Conservation (phyloP, 2,797 vertebrate species). For the Phylloscopus collybita region DNA sequence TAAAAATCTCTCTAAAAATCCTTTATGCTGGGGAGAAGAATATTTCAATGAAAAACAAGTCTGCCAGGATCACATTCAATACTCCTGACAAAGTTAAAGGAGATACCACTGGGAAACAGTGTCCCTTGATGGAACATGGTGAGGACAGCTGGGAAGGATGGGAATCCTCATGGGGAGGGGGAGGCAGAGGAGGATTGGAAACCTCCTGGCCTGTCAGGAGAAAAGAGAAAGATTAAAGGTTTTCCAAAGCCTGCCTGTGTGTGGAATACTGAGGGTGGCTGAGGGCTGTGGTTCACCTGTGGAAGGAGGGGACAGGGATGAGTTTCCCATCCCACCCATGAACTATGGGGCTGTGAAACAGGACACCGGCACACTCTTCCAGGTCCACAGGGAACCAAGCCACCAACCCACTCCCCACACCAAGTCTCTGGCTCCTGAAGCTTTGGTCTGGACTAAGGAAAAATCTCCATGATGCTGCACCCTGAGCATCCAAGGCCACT, state of each 20-base stretch:
- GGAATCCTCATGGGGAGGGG: not conserved
- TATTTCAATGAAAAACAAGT: not conserved
- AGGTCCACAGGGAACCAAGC: not conserved
- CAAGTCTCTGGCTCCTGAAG: not conserved
- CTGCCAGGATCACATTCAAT: not conserved
- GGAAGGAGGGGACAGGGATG: not conserved
- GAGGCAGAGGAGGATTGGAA: not conserved
- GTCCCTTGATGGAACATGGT: not conserved
- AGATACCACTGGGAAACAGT: not conserved
- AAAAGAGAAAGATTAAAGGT: not conserved
- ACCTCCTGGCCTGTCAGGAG: not conserved
- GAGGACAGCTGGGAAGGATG: not conserved
- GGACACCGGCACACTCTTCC: not conserved
- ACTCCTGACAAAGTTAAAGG: not conserved
- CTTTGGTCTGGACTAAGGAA: not conserved
- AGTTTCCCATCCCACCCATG: not conserved
- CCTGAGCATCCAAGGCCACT: fast-evolving
- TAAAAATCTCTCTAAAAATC: not conserved
- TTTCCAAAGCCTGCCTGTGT: not conserved
- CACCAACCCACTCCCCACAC: not conserved
- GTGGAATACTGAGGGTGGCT: not conserved
- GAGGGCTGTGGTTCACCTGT: fast-evolving
- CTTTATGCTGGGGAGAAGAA: not conserved
- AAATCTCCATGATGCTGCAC: not conserved
- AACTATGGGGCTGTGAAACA: not conserved